Evolutionary conservation across 2,113 vertebrate species (phyloP), one percentile per base, ranked within the genome.

Genomic region (Epinephelus fuscoguttatus): DNA sequence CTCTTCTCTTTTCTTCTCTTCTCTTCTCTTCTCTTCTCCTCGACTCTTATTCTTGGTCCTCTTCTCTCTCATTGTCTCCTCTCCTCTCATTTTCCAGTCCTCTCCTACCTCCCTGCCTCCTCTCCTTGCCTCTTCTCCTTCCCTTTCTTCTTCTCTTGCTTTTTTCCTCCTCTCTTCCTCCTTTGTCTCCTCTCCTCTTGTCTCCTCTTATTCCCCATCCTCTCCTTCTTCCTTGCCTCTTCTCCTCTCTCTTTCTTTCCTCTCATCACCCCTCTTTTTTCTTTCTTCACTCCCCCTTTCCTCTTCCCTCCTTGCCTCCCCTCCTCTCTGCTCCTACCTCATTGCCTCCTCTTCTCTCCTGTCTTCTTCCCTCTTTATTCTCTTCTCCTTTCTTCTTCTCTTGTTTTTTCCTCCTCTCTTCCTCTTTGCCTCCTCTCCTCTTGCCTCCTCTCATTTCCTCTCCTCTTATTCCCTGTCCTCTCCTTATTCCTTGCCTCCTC

Each of bases 101-200:
- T 59, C 10, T 10, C 40, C 18, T 50, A 2, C 12, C 21, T 25
- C 40, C 14, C 6, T 3, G 3, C 9, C 11, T 42, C 42, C 10
- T 42, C 40, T 42, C 40, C 40, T 42, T 45, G 13, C n/a, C 60
- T 61, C 70, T 78, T 80, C 84, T 87, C 4, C 37, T 66, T 42
- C 40, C 13, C 33, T 33, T 21, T 10, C 72, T 27, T 17, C 4
- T 9, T 9, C 2, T 25, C 7, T 12, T 59, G 19, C 17, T 52
- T 13, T 33, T 21, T 14, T 53, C 64, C 72, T 90, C 45, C 27
- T 71, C 78, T 80, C 83, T 87, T 4, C 45, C 64, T 42, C 56
- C 14, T n/a, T 17, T 10, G 10, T 64, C 42, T 15, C 17, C 19
- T 17, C 4, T 9, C 13, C 4, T 23, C 7, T 25, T 66, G 25